These are phyloP conservation scores for Sinocyclocheilus anophthalmus DNA, from an alignment of 2,113 vertebrate species.

Conservation along the genomic window DNA sequence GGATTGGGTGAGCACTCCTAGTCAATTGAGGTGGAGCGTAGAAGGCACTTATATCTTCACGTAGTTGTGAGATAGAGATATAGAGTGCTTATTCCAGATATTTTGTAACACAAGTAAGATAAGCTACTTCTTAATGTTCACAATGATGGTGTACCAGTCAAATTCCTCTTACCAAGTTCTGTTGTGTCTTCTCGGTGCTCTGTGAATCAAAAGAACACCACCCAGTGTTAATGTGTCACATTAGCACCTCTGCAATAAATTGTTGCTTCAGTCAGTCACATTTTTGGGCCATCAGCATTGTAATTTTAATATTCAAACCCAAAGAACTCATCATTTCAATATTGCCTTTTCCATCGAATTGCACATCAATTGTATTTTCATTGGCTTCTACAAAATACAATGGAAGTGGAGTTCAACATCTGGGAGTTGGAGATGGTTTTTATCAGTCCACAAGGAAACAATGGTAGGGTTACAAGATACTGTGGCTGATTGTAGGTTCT, in stretches of 20 bases:
- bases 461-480: not conserved
- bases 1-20: not conserved
- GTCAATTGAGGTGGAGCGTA: no score
- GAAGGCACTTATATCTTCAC: not conserved
- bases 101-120: not conserved
- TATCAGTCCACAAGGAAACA: not conserved
- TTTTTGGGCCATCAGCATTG: not conserved
- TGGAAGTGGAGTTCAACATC: not conserved
- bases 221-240: not conserved
- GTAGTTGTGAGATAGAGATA: not conserved
- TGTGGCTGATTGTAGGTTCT: not conserved
- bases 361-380: not conserved
- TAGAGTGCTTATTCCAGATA: not conserved
- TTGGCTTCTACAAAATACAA: not conserved
- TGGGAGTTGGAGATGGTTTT: not conserved
- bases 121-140: not conserved
- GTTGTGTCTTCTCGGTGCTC: conserved; percentile 29
- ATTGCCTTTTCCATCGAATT: not conserved
- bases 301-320: not conserved
- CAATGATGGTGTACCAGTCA: not conserved
- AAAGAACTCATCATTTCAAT: not conserved
- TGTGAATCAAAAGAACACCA: conserved; percentile 29
- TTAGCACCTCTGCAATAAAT: not conserved
- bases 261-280: not conserved
- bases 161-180: not conserved